Evolutionary conservation across 2,888 invertebrate genomes (phyloP).

Genomic region (Microctonus aethiopoides): DNA sequence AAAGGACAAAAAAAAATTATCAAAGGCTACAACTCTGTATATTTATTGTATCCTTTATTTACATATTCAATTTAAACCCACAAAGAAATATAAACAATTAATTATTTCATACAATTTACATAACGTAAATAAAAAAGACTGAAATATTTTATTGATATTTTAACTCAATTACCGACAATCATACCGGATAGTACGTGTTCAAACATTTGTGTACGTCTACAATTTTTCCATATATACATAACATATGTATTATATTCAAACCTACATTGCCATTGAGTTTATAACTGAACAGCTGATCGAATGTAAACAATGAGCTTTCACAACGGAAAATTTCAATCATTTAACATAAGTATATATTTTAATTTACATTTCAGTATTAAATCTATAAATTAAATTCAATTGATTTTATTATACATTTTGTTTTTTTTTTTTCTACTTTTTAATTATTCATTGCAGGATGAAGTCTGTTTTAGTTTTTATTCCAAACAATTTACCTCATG

Average conservation of each 20-base stretch:
- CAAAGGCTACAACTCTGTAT: not conserved
- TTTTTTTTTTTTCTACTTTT: too few relatives aligned
- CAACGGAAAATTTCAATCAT: too few relatives aligned
- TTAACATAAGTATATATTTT: too few relatives aligned
- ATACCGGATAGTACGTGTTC: not conserved
- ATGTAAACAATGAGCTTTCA: not conserved
- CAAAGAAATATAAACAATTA: too few relatives aligned
- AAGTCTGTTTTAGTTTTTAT: constrained; percentile 57
- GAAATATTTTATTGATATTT: not conserved
- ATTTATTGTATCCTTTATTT: not conserved
- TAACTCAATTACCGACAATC: not conserved
- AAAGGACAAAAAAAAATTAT: constrained; percentile 6
- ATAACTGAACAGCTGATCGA: not conserved
- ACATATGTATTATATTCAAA: not conserved
- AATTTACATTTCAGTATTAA: not conserved
- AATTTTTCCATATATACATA: not conserved
- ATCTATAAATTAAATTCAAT: not conserved
- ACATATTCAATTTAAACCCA: not conserved
- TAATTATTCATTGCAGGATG: constrained; percentile 36
- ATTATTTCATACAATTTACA: too few relatives aligned
- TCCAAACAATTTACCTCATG: constrained; percentile 49
- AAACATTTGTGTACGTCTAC: not conserved
- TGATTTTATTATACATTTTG: too few relatives aligned
- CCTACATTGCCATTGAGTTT: not conserved
- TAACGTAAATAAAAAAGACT: too few relatives aligned